Evolutionary conservation across 37 sponge, comb jelly and placozoan species (phyloP), one percentile per base, ranked within the genome.

Genomic region (Beroe forskalii): DNA sequence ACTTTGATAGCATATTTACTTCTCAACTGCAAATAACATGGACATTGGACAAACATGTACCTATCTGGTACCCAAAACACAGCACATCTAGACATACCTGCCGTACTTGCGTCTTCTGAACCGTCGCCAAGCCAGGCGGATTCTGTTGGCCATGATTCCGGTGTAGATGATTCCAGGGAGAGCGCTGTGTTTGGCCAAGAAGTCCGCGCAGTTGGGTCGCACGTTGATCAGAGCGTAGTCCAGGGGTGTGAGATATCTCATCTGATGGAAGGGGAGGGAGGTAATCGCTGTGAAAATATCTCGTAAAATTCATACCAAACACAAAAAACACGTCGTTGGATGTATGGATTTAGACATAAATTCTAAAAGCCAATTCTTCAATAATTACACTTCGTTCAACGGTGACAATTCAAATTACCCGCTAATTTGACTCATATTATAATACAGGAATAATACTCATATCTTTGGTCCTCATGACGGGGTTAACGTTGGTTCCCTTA

Each of bases 391-490:
- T n/a, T n/a, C n/a, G n/a, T n/a, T n/a, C n/a, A n/a, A n/a, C n/a
- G n/a, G n/a, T n/a, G n/a, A n/a, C n/a, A n/a, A n/a, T n/a, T n/a
- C n/a, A n/a, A n/a, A n/a, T n/a, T n/a, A n/a, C n/a, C n/a, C n/a
- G n/a, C n/a, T n/a, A n/a, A n/a, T n/a, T n/a, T n/a, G n/a, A n/a
- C n/a, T n/a, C n/a, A n/a, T n/a, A n/a, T n/a, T n/a, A n/a, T n/a
- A n/a, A n/a, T n/a, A n/a, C n/a, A n/a, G n/a, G 66, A 63, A 19
- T 28, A 63, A 19, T 63, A 38, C 86, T 80, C 30, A 80, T 48
- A 80, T 80, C 86, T 43, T 80, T 80, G 4, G 86, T 80, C 55
- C 86, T 80, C 86, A 80, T 80, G 55, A 80, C 86, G 1, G 86
- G 86, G 55, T 80, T 80, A 43, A 80, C 48, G 22, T 43, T 80